Percentiles rank a stretch among this genome's conserved stretches.
Evolutionary conservation across 2,888 invertebrate genomes (phyloP).

Genomic region (Drepana falcataria): DNA sequence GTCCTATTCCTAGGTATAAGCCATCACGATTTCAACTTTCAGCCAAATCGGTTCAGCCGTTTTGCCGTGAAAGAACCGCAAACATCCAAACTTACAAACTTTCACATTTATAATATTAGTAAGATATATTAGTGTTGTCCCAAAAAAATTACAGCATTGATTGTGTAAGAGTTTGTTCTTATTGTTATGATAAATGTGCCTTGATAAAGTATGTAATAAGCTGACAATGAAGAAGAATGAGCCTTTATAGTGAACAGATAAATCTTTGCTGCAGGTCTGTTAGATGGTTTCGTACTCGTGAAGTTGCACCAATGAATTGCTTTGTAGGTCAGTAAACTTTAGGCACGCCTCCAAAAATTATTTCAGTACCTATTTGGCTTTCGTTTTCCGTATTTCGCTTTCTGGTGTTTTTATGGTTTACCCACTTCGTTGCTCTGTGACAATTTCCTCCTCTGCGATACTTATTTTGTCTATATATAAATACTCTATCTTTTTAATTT

Average conservation of each 20-base stretch:
- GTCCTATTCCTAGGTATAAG: too few species aligned
- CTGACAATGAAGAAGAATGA: constrained; percentile 7
- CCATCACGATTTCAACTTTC: too few species aligned
- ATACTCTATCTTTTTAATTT: too few species aligned
- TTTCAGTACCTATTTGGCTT: constrained; percentile 35
- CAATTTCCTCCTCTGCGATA: background rate
- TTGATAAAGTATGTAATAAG: background rate
- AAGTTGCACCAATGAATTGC: constrained; percentile 68
- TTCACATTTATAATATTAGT: too few species aligned
- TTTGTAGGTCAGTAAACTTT: constrained; percentile 73
- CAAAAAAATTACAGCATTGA: too few species aligned
- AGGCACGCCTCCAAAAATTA: constrained; percentile 50
- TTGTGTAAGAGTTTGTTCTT: too few species aligned
- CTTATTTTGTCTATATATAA: too few species aligned
- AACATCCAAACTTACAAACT: too few species aligned
- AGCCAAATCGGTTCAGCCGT: too few species aligned
- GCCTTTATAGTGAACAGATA: constrained; percentile 16
- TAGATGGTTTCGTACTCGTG: constrained; percentile 70
- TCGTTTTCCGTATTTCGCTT: constrained; percentile 29
- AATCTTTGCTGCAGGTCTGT: constrained; percentile 69
- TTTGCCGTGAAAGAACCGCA: too few species aligned
- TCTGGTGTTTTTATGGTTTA: constrained; percentile 10
- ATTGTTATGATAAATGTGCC: background rate
- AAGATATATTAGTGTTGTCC: too few species aligned
- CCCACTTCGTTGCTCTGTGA: background rate